Evolutionary conservation across 2,888 invertebrate species (phyloP), one percentile per base, ranked within the genome.

Genomic region (Leptinotarsa tumamoca): DNA sequence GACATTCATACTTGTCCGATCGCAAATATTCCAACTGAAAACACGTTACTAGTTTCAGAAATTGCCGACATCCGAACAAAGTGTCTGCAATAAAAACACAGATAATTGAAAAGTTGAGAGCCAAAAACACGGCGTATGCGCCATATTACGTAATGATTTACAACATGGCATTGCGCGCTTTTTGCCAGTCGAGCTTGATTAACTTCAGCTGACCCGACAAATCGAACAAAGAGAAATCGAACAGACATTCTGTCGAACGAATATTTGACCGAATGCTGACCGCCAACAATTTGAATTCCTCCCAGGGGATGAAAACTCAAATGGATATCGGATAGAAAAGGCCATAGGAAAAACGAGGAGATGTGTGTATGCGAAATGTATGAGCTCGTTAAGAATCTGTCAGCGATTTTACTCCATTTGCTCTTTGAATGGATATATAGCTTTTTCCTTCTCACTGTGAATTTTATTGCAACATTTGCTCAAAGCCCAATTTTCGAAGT

Each of bases 161-260:
- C 81, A 85, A 78, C 82, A 78, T 80, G 76, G 79, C 82, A 82
- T 82, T 81, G 80, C 77, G 79, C 78, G 83, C 80, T 83, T 84
- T 85, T 84, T 84, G 80, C 75, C 79, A 79, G 67, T 76, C 75
- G 75, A 79, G 82, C 83, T 86, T 85, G 85, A 85, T 86, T 85
- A 86, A 86, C 85, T 84, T 81, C 83, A 79, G 83, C 83, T 84
- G 85, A 85, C 83, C 84, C 82, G 79, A 84, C 85, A 84, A 84
- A 86, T 85, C 83, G 85, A 84, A 84, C 85, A 84, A 83, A 84
- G 82, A 79, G 82, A 75, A 71, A 78, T 58, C 75, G 73, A 68
- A 71, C 76, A 73, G 75, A 78, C 78, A 74, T 77, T 77, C 77
- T 74, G 75, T 78, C 76, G 77, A 78, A 78, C 78, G 77, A 79